These are phyloP conservation scores for Ovis aries DNA, from an alignment of 2,113 vertebrate species.

Conservation along the genomic window ARS-UI_Ramb_v3.0 NC_056057.1:98632001-98632500, in stretches of 20 bases:
- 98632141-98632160: neutral
- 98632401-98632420: neutral
- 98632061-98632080: neutral
- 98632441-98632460: neutral
- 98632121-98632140: neutral
- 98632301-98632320: constrained; percentile 2
- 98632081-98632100: neutral
- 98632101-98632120: neutral
- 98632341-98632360: neutral
- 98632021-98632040: neutral
- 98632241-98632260: neutral
- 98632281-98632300: neutral
- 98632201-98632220: constrained; percentile 11
- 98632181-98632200: neutral
- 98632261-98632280: neutral
- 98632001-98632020: neutral
- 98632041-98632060: neutral
- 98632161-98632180: neutral
- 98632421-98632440: neutral
- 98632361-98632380: neutral
- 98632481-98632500: neutral
- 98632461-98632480: neutral
- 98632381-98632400: neutral
- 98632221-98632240: neutral
- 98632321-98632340: neutral